phyloP scores from a whole-genome alignment of 2,888 invertebrate genomes.

The Auanema sp. region DNA sequence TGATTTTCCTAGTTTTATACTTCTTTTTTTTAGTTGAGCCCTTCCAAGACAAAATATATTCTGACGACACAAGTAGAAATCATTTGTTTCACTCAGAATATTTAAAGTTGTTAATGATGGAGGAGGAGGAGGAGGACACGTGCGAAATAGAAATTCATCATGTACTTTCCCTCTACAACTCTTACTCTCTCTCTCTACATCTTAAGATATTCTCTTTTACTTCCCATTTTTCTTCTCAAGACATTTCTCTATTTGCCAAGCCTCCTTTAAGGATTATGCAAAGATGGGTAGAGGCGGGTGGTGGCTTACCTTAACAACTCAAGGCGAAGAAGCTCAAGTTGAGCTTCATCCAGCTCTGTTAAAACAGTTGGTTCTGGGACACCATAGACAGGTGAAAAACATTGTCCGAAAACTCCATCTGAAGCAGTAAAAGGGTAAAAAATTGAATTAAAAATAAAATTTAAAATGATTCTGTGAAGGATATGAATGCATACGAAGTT shows the following conservation, averaged over 20 bases:
- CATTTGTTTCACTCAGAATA: no score
- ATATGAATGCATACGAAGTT: not conserved
- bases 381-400: slow-evolving; percentile 46
- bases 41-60: no score
- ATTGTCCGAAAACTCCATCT: slow-evolving; percentile 62
- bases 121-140: no score
- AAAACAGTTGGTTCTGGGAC: slow-evolving; percentile 51
- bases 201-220: not conserved
- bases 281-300: not conserved
- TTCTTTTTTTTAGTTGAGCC: no score
- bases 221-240: slow-evolving; percentile 2
- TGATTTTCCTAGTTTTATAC: no score
- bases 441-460: not conserved
- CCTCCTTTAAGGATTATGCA: not conserved
- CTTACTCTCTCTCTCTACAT: no score
- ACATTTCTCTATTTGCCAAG: not conserved
- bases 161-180: no score
- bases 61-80: no score
- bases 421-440: slow-evolving; percentile 7
- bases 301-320: slow-evolving; percentile 41
- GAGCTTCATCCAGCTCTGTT: slow-evolving; percentile 45
- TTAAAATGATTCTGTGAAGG: not conserved
- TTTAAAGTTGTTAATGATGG: no score
- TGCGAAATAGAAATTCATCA: no score
- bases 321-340: slow-evolving; percentile 51